Conservation (phyloP, 2,888 invertebrate genomes). For the Scaptomyza polygonia region DNA sequence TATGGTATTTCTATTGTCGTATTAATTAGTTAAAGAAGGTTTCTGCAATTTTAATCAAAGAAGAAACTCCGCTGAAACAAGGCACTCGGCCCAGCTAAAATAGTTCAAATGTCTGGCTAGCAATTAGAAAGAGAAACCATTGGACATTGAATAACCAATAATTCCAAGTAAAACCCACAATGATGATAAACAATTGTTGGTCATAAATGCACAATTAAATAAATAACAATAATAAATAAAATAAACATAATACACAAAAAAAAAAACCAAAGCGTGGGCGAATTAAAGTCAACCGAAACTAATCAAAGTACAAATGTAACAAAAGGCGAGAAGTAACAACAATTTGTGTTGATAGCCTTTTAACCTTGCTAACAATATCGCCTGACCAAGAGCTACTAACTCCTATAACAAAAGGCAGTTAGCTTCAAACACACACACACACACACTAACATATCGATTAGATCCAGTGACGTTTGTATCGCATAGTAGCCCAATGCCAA, state of each 20-base stretch:
- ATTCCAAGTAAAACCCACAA: constrained; percentile 45
- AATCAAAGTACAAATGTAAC: constrained; percentile 35
- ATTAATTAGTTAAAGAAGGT: constrained; percentile 6
- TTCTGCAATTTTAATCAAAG: constrained; percentile 18
- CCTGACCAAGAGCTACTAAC: constrained; percentile 12
- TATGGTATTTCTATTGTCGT: not conserved
- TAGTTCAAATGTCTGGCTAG: constrained; percentile 2
- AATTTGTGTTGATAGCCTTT: constrained; percentile 17
- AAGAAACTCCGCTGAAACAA: not conserved
- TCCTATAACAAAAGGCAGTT: constrained; percentile 46
- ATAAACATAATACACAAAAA: constrained; percentile 3
- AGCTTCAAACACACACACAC: no score
- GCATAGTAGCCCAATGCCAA: constrained; percentile 52
- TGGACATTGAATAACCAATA: constrained; percentile 70
- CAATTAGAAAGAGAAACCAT: constrained; percentile 50
- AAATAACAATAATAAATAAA: constrained; percentile 39
- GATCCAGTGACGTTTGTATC: constrained; percentile 56
- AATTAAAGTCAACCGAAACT: constrained; percentile 23
- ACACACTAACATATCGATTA: constrained; percentile 59
- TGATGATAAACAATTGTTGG: constrained; percentile 41
- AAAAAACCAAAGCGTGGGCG: constrained; percentile 19
- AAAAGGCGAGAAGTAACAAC: constrained; percentile 16
- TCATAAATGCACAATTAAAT: constrained; percentile 37
- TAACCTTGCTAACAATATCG: constrained; percentile 17
- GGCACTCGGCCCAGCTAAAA: not conserved